Conservation (phyloP, 2,888 invertebrate species). For the Agrochola lota region DNA sequence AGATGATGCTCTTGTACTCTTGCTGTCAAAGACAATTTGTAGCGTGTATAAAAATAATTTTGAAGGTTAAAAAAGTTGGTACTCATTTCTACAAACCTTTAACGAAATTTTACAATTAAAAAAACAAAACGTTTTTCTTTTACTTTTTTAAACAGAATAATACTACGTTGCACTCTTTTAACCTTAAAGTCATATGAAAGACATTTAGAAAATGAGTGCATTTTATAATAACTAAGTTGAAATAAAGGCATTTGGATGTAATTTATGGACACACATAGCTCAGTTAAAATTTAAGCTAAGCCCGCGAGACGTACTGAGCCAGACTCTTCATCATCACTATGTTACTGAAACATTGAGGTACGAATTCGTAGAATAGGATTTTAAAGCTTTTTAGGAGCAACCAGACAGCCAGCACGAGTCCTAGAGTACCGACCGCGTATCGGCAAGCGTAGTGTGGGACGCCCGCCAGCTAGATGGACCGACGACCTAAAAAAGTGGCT, state of each 20-base stretch:
- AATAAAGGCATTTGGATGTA: constrained; percentile 30
- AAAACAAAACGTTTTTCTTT: no score
- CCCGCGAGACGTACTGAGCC: constrained; percentile 37
- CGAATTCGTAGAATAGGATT: constrained; percentile 13
- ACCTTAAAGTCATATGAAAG: background rate
- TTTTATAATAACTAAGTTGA: constrained; percentile 17
- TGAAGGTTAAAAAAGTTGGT: background rate
- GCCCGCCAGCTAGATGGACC: no score
- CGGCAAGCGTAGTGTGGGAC: no score
- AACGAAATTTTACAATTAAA: no score
- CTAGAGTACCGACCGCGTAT: no score
- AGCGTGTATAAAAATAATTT: background rate
- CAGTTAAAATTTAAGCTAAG: constrained; percentile 54
- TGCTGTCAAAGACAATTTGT: background rate
- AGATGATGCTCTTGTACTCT: background rate
- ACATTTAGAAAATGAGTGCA: constrained; percentile 18
- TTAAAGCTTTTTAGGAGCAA: background rate
- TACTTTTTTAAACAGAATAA: no score
- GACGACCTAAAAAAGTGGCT: no score
- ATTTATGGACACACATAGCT: constrained; percentile 32
- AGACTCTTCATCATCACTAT: constrained; percentile 46
- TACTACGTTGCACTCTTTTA: background rate
- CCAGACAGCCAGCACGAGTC: no score
- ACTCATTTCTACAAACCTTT: background rate
- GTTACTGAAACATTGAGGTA: constrained; percentile 9